phyloP scores from a whole-genome alignment of 2,797 vertebrate genomes.

The Potorous gilbertii region DNA sequence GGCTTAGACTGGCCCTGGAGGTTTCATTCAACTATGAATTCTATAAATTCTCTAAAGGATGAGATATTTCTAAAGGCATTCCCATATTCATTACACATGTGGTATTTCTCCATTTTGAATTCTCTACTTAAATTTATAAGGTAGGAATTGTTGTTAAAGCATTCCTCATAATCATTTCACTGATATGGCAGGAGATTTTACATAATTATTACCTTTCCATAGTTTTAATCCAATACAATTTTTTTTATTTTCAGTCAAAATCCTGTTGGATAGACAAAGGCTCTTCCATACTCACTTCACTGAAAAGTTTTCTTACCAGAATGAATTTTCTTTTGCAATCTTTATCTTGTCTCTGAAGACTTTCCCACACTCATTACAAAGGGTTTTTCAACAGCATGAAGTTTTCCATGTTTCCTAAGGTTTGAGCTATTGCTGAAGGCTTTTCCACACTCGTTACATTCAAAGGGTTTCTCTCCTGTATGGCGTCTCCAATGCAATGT shows the following conservation, averaged over 20 bases:
- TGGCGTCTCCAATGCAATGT: constrained; percentile 77
- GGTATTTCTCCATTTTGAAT: not conserved
- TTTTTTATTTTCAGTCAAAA: not conserved
- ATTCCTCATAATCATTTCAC: not conserved
- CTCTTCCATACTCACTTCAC: constrained; percentile 2
- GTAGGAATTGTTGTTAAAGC: not conserved
- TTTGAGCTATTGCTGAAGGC: constrained; percentile 71
- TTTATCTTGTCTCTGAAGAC: constrained; percentile 65
- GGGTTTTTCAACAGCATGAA: constrained; percentile 65
- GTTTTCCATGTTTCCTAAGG: constrained; percentile 76
- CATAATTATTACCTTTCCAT: constrained; percentile 19
- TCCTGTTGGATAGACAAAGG: not conserved
- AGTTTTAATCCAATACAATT: constrained; percentile 6
- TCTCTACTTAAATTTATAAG: not conserved
- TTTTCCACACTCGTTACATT: constrained; percentile 44
- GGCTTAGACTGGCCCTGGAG: not conserved
- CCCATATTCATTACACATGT: not conserved
- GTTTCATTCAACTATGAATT: not conserved
- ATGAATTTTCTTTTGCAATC: constrained; percentile 3
- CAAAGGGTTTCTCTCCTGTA: constrained; percentile 57
- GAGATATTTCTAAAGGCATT: not conserved
- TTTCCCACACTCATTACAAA: constrained; percentile 44
- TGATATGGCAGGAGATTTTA: not conserved
- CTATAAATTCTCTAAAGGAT: not conserved
- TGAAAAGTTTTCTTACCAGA: constrained; percentile 9